phyloP scores from a whole-genome alignment of 2,888 invertebrate species.

The Amitus sp. region DNA sequence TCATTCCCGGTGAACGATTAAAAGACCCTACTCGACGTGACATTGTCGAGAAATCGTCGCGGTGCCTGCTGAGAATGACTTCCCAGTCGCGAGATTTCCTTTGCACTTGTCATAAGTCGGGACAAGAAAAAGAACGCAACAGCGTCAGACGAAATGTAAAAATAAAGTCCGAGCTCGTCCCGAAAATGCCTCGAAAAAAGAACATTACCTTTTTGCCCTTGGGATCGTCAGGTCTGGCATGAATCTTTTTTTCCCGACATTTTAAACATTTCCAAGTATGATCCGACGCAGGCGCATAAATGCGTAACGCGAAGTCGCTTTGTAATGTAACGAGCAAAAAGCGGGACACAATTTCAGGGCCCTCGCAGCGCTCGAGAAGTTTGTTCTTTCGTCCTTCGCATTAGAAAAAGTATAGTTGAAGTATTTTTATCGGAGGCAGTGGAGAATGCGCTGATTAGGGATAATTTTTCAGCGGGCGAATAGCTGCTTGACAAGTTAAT shows the following conservation, averaged over 20 bases:
- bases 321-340: constrained; percentile 3
- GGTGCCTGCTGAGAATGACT: constrained; percentile 14
- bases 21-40: constrained; percentile 20
- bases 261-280: constrained; percentile 20
- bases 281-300: constrained; percentile 20
- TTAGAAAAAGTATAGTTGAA: background rate
- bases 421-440: background rate
- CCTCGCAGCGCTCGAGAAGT: background rate
- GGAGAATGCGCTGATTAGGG: constrained; percentile 9
- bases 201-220: background rate
- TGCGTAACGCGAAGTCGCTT: constrained; percentile 14
- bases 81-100: constrained; percentile 14
- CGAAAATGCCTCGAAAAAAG: constrained; percentile 8
- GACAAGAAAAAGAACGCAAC: constrained; percentile 12
- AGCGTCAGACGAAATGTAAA: constrained; percentile 5
- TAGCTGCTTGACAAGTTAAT: constrained; percentile 8
- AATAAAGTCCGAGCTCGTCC: background rate
- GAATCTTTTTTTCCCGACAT: constrained; percentile 11
- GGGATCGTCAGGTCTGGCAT: background rate
- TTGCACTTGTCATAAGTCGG: constrained; percentile 18
- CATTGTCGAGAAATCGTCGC: constrained; percentile 37
- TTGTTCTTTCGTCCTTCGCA: background rate
- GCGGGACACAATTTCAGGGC: background rate
- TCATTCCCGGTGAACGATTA: constrained; percentile 29
- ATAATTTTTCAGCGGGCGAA: constrained; percentile 8